Percentiles rank a stretch among this genome's conserved stretches.
Conservation (phyloP, 2,113 vertebrate species). For the Xiphorhynchus elegans region DNA sequence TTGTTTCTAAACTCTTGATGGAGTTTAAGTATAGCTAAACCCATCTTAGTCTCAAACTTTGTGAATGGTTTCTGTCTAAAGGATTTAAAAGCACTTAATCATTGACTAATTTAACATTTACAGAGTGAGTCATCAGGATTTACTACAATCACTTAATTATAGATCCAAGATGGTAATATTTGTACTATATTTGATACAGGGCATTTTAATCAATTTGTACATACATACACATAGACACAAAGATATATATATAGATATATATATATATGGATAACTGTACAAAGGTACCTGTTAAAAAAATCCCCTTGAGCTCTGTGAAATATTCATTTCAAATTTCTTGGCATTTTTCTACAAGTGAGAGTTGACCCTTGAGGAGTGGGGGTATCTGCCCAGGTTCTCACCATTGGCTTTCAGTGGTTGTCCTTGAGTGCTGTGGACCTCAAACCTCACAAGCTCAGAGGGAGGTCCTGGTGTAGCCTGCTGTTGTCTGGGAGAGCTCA, state of each 20-base stretch:
- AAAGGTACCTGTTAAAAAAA: neutral
- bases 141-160: neutral
- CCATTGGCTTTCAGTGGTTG: fast-evolving
- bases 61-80: neutral
- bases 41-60: neutral
- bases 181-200: too few species aligned
- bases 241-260: neutral
- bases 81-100: neutral
- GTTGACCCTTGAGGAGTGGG: neutral
- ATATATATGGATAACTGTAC: neutral
- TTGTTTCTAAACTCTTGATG: neutral
- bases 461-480: fast-evolving
- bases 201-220: neutral
- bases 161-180: neutral
- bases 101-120: neutral
- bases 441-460: neutral
- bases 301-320: neutral
- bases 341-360: neutral
- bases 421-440: neutral
- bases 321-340: neutral
- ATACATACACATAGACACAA: fast-evolving
- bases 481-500: neutral
- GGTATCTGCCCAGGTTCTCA: neutral
- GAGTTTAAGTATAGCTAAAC: neutral
- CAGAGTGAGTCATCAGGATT: neutral